Conservation (phyloP, 2,888 invertebrate species). For the Taenaris catops region DNA sequence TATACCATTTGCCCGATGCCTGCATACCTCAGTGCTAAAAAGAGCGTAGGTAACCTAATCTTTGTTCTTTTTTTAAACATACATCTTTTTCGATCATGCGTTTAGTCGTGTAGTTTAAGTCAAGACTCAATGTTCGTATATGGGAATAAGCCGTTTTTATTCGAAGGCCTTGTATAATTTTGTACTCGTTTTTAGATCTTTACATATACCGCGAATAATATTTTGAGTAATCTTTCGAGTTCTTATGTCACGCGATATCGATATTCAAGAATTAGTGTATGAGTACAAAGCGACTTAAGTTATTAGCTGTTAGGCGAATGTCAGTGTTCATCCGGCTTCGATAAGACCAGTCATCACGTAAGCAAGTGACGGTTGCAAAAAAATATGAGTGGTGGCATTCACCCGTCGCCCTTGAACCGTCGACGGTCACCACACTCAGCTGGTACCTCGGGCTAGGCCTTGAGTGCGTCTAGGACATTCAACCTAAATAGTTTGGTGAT, state of each 20-base stretch:
- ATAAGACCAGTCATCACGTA: slow-evolving; percentile 54
- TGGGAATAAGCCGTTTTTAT: no score
- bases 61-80: no score
- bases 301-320: slow-evolving; percentile 41
- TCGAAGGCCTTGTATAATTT: no score
- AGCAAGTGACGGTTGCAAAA: slow-evolving; percentile 50
- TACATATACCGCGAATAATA: not conserved
- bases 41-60: no score
- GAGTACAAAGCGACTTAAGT: slow-evolving; percentile 19
- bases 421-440: slow-evolving; percentile 63
- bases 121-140: no score
- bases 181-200: no score
- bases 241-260: slow-evolving; percentile 2
- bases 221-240: not conserved
- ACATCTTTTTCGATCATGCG: no score
- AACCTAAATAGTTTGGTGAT: slow-evolving; percentile 45
- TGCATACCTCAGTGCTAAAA: no score
- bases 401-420: slow-evolving; percentile 72
- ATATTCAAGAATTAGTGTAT: not conserved
- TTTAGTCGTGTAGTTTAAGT: no score
- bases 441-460: slow-evolving; percentile 60
- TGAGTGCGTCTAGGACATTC: slow-evolving; percentile 64
- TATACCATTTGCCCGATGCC: no score
- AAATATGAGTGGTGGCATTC: slow-evolving; percentile 71
- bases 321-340: slow-evolving; percentile 58